Evolutionary conservation across 2,113 vertebrate species (phyloP).

Genomic region (Melospiza melodia): DNA sequence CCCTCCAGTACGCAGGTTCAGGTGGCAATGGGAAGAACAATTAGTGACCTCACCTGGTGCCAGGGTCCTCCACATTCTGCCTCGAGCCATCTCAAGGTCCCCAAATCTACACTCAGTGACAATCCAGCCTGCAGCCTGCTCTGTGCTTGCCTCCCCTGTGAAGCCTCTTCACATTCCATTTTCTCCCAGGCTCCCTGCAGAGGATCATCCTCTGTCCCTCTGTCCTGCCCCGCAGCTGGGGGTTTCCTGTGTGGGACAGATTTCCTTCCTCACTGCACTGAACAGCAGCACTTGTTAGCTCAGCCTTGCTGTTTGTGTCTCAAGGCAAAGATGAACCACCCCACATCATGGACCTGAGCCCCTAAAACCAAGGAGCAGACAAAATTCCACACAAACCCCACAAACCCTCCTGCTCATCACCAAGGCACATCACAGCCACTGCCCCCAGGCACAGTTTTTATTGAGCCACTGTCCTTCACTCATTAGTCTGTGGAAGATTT

Average conservation of each 20-base stretch:
- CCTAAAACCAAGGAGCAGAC: neutral
- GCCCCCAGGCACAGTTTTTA: neutral
- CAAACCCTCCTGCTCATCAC: neutral
- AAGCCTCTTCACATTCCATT: neutral
- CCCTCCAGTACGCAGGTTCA: too few relatives aligned
- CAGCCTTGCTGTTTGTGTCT: neutral
- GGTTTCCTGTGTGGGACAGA: neutral
- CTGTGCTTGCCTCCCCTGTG: neutral
- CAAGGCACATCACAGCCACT: neutral
- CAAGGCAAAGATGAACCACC: neutral
- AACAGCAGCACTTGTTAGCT: neutral
- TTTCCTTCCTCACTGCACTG: neutral
- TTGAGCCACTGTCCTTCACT: neutral
- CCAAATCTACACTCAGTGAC: accelerated
- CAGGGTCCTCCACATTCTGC: neutral
- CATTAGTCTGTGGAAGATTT: neutral
- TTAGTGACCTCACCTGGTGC: too few relatives aligned
- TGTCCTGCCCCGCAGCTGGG: neutral
- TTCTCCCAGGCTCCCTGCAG: neutral
- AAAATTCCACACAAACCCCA: neutral
- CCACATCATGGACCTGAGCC: neutral
- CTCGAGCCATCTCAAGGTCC: neutral
- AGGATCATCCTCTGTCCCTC: neutral
- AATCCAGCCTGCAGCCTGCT: neutral
- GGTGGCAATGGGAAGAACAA: neutral